phyloP scores from a whole-genome alignment of 1,140 invertebrate genomes.

The Aphelenchoides avenae region DNA sequence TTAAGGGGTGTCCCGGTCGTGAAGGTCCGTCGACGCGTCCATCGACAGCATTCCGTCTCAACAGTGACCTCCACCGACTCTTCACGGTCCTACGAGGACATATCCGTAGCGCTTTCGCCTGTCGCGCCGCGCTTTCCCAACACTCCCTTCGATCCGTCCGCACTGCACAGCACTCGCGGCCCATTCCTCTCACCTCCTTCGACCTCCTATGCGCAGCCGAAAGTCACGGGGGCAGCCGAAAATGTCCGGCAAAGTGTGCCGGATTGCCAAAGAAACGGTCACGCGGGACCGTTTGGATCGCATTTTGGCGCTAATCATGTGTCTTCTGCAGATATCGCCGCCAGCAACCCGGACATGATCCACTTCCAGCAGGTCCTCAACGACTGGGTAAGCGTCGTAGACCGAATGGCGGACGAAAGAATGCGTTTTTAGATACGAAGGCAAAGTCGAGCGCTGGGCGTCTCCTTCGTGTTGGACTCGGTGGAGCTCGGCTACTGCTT shows the following conservation, averaged over 20 bases:
- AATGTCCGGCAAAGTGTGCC: neutral
- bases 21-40: neutral
- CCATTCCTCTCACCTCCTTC: neutral
- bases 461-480: conserved; percentile 37
- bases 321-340: conserved; percentile 31
- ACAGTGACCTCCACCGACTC: conserved; percentile 22
- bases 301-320: neutral
- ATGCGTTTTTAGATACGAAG: conserved; percentile 29
- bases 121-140: conserved; percentile 30
- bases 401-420: neutral
- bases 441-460: conserved; percentile 30
- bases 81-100: conserved; percentile 21
- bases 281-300: conserved; percentile 7
- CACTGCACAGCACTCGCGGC: neutral
- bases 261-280: too few species aligned
- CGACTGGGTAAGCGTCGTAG: conserved; percentile 33
- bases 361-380: conserved; percentile 45
- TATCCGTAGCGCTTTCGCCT: conserved; percentile 32
- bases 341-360: conserved; percentile 35
- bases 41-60: conserved; percentile 21
- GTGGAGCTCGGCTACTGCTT: conserved; percentile 23
- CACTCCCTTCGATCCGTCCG: conserved; percentile 14
- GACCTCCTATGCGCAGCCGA: neutral
- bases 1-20: neutral
- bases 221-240: neutral